Conservation (phyloP, 2,113 vertebrate species). For the Equus quagga region DNA sequence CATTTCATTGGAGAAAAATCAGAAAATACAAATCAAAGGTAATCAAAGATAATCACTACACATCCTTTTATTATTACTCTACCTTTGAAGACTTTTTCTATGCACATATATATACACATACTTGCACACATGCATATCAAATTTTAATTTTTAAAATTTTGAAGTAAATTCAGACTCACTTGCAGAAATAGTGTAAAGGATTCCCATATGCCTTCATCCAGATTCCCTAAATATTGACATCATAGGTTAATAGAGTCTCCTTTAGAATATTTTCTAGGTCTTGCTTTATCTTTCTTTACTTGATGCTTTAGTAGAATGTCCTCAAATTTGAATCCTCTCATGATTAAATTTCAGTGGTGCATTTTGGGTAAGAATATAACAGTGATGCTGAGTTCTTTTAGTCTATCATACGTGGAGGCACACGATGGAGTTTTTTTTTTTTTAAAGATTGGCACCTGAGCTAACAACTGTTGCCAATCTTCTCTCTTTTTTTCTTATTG, state of each 20-base stretch:
- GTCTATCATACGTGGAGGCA: not conserved
- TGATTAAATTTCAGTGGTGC: not conserved
- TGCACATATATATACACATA: not conserved
- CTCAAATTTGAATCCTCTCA: not conserved
- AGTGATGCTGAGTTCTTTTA: not conserved
- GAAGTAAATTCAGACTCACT: not conserved
- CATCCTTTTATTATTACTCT: not conserved
- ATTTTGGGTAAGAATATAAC: not conserved
- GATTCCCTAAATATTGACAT: not conserved
- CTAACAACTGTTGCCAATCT: too few species aligned
- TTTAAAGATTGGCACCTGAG: too few species aligned
- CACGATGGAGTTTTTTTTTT: not conserved
- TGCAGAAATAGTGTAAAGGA: not conserved
- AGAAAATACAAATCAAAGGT: not conserved
- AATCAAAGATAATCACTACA: not conserved
- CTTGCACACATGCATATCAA: not conserved
- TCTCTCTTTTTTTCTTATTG: too few species aligned
- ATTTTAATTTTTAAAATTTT: not conserved
- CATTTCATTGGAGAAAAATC: not conserved
- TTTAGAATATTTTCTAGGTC: not conserved
- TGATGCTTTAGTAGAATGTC: not conserved
- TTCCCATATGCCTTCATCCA: not conserved
- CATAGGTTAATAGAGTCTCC: not conserved
- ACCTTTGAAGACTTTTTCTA: not conserved
- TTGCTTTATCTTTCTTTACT: not conserved